These are phyloP conservation scores for Steinernema khuongi DNA, from an alignment of 1,140 invertebrate genomes.

Conservation along the genomic window DNA sequence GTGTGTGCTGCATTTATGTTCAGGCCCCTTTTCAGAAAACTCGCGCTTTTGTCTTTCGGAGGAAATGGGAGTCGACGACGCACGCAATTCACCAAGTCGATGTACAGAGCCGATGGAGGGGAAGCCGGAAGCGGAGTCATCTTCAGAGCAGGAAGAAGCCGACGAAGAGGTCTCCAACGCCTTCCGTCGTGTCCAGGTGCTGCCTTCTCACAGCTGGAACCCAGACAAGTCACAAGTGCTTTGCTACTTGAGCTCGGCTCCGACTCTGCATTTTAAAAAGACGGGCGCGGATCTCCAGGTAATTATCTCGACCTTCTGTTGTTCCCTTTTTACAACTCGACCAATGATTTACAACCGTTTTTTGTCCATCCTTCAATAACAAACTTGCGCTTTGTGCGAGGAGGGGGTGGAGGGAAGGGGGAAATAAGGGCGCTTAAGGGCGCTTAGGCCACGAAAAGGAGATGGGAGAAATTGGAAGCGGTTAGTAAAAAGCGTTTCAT, in stretches of 20 bases:
- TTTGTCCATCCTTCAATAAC: no score
- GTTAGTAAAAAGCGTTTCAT: background rate
- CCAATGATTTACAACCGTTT: background rate
- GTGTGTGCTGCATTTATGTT: background rate
- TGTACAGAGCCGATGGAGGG: background rate
- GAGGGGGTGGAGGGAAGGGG: background rate
- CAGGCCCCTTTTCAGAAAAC: background rate
- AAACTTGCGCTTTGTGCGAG: no score
- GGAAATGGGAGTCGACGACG: background rate
- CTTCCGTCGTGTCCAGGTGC: background rate
- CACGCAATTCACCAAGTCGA: background rate
- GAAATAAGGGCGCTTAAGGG: no score
- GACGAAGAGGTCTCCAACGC: conserved; percentile 14
- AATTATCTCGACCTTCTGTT: background rate
- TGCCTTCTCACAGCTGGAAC: background rate
- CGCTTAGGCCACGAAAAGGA: background rate
- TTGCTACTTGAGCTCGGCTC: background rate
- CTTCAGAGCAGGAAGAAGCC: background rate
- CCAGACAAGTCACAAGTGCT: conserved; percentile 6
- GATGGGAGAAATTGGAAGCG: background rate
- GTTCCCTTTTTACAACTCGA: background rate
- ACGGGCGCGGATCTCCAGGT: background rate
- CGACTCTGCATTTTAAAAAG: background rate
- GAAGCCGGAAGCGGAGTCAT: background rate
- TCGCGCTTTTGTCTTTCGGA: background rate